A percentile compares a stretch with the other conserved stretches of the same genome.
phyloP scores from a whole-genome alignment of 2,113 vertebrate genomes.

The Lanius ludovicianus region DNA sequence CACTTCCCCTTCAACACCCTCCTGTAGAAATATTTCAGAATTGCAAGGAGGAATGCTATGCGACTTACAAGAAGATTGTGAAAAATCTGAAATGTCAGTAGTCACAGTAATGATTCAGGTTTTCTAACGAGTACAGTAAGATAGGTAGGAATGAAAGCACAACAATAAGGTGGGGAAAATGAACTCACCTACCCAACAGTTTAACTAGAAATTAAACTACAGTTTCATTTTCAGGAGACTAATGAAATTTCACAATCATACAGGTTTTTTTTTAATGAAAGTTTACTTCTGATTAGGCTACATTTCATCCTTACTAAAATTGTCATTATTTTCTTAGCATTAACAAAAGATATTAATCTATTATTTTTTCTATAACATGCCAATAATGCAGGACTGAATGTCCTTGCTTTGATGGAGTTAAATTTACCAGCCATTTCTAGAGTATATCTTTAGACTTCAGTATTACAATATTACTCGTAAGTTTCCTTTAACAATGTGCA shows the following conservation, averaged over 20 bases:
- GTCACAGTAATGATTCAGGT: background rate
- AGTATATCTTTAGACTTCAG: background rate
- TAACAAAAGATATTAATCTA: background rate
- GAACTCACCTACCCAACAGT: background rate
- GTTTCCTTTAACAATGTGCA: background rate
- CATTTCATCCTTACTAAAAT: background rate
- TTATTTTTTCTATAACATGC: background rate
- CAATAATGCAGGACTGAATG: background rate
- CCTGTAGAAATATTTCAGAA: background rate
- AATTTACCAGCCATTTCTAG: background rate
- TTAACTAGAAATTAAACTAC: background rate
- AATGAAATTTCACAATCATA: accelerated
- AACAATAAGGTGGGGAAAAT: background rate
- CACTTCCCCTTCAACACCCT: background rate
- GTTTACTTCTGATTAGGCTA: background rate
- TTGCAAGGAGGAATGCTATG: background rate
- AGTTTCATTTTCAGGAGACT: background rate
- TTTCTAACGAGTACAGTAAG: background rate
- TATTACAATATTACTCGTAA: background rate
- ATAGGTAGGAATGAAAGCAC: background rate
- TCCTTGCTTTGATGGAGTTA: background rate
- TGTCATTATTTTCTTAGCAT: background rate
- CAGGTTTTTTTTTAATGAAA: background rate
- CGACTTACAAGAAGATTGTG: background rate
- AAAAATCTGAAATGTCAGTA: background rate